Percentiles rank a stretch among this genome's conserved stretches.
Conservation (phyloP, 2,888 invertebrate genomes). For the Sarcophaga rosellei region DNA sequence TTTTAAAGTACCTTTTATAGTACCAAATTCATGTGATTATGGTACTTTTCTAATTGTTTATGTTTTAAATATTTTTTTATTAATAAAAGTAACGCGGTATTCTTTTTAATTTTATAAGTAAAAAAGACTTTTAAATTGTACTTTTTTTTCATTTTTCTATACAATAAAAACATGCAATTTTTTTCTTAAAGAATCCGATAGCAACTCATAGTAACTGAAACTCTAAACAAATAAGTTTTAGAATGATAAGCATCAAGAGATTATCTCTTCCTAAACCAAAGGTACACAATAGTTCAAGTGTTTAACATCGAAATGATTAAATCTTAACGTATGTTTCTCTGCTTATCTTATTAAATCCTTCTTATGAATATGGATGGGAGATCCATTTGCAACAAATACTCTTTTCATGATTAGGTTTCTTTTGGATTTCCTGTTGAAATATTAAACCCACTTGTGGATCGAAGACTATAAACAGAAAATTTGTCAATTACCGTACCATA, state of each 20-base stretch:
- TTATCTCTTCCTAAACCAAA: not conserved
- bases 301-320: not conserved
- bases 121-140: too few relatives aligned
- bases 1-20: too few relatives aligned
- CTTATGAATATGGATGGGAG: not conserved
- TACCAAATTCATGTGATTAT: too few relatives aligned
- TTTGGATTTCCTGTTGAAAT: conserved; percentile 50
- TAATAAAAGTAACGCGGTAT: too few relatives aligned
- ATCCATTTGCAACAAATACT: not conserved
- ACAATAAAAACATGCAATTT: conserved; percentile 29
- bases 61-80: too few relatives aligned
- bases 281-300: not conserved
- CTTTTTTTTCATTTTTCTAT: too few relatives aligned
- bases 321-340: not conserved
- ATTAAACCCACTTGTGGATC: conserved; percentile 38
- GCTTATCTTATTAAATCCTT: not conserved
- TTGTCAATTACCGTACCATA: conserved; percentile 45
- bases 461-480: conserved; percentile 30
- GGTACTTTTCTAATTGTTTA: too few relatives aligned
- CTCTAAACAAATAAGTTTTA: not conserved
- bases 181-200: not conserved
- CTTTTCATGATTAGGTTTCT: conserved; percentile 26
- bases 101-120: too few relatives aligned
- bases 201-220: not conserved
- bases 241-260: not conserved